phyloP scores from a whole-genome alignment of 1,140 invertebrate species.

The Eumeta japonica region DNA sequence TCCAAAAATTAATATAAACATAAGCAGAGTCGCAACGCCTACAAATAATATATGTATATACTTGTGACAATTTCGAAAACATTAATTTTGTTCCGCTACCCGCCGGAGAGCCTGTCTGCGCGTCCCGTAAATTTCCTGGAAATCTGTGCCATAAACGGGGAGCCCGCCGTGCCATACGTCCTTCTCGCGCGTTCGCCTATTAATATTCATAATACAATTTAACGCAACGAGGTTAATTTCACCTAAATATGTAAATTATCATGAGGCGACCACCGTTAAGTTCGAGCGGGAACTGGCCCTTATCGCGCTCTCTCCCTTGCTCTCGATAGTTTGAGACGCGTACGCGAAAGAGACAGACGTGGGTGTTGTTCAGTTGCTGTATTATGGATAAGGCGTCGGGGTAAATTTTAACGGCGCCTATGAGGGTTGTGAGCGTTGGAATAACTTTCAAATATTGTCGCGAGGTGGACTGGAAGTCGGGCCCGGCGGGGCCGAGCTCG shows the following conservation, averaged over 20 bases:
- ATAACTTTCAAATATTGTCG: constrained; percentile 59
- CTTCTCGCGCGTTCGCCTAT: constrained; percentile 36
- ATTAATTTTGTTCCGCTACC: no score
- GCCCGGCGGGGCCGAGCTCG: constrained; percentile 33
- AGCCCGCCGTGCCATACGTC: constrained; percentile 27
- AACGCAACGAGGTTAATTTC: constrained; percentile 53
- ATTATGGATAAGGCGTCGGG: constrained; percentile 55
- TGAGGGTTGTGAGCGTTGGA: constrained; percentile 54
- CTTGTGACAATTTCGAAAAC: no score
- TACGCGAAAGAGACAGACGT: constrained; percentile 13
- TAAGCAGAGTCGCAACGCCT: no score
- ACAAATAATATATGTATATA: no score
- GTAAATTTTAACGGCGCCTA: constrained; percentile 57
- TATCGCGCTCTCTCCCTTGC: constrained; percentile 35
- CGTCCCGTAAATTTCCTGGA: no score
- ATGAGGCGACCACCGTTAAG: constrained; percentile 56
- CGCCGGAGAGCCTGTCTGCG: no score
- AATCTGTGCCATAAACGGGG: constrained; percentile 43
- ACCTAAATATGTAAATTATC: constrained; percentile 59
- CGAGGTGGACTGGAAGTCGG: constrained; percentile 55
- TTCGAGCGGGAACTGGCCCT: constrained; percentile 48
- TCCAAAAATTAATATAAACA: no score
- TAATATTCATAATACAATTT: constrained; percentile 59
- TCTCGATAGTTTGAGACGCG: constrained; percentile 7
- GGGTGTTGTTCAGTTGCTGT: constrained; percentile 27